Percentiles rank a stretch among this genome's conserved stretches.
These are phyloP conservation scores for Gadopsis bispinosus DNA, from an alignment of 2,797 vertebrate species.

Conservation along the genomic window DNA sequence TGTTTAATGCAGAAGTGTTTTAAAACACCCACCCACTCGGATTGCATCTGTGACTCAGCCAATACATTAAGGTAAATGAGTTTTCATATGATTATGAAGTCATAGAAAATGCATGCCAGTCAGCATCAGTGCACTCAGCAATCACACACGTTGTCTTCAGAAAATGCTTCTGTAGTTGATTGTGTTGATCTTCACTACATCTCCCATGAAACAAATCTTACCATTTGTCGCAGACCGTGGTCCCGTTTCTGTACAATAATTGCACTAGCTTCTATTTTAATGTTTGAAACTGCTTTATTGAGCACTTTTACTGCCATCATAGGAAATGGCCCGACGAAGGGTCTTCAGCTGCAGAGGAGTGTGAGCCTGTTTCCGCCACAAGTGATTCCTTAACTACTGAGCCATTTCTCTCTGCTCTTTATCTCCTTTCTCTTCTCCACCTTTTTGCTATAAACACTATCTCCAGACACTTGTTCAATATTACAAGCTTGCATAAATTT, in stretches of 20 bases:
- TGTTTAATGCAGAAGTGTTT: background rate
- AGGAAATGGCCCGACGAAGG: conserved; percentile 30
- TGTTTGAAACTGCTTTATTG: background rate
- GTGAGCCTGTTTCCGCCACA: conserved; percentile 53
- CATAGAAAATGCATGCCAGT: background rate
- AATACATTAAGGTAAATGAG: background rate
- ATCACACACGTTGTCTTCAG: background rate
- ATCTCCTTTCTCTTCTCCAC: conserved; percentile 26
- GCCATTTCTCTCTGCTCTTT: conserved; percentile 32
- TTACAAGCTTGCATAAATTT: conserved; percentile 61
- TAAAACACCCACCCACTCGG: background rate
- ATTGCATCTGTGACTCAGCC: background rate
- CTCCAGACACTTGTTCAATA: conserved; percentile 60
- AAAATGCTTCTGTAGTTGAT: background rate
- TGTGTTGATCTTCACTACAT: background rate
- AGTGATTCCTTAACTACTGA: conserved; percentile 59
- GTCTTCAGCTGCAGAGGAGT: conserved; percentile 43
- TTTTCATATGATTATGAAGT: background rate
- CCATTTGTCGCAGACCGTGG: too few species aligned
- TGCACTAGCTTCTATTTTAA: too few species aligned
- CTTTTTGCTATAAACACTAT: conserved; percentile 57
- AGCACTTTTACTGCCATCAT: conserved; percentile 8
- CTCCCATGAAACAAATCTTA: background rate
- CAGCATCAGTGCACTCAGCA: background rate
- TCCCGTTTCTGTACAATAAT: background rate